These are phyloP conservation scores for Lepisosteus osseus DNA, from an alignment of 2,113 vertebrate genomes.

Conservation along the genomic window DNA sequence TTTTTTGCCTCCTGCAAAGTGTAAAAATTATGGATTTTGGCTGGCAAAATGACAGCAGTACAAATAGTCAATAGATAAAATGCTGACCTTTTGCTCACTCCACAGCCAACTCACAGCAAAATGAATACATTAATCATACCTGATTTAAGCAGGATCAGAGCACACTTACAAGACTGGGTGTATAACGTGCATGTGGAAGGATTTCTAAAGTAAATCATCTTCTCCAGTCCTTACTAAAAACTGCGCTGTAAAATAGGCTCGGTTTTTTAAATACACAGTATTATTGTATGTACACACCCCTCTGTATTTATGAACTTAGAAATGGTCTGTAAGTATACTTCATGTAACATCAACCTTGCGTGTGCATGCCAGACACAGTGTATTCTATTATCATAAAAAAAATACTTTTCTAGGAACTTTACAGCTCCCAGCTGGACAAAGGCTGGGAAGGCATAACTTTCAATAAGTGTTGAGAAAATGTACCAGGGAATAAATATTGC, in stretches of 20 bases:
- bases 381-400: conserved; percentile 56
- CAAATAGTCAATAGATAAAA: conserved; percentile 64
- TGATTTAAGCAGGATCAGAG: conserved; percentile 36
- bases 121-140: conserved; percentile 58
- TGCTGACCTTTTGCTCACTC: conserved; percentile 44
- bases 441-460: conserved; percentile 62
- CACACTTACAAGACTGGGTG: neutral
- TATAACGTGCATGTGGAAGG: conserved; percentile 13
- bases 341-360: conserved; percentile 45
- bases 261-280: too few species aligned
- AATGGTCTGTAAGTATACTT: neutral
- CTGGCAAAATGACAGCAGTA: conserved; percentile 58
- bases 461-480: conserved; percentile 69
- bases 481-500: conserved; percentile 61
- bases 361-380: conserved; percentile 50
- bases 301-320: too few species aligned
- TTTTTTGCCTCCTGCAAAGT: conserved; percentile 18
- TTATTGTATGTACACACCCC: too few species aligned
- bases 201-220: conserved; percentile 40
- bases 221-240: conserved; percentile 48
- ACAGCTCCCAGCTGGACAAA: conserved; percentile 62
- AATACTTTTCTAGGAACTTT: conserved; percentile 57
- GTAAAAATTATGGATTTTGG: conserved; percentile 63
- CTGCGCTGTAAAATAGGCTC: neutral
- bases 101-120: conserved; percentile 47